Conservation (phyloP, 2,797 vertebrate species). For the Sebastes aleutianus region DNA sequence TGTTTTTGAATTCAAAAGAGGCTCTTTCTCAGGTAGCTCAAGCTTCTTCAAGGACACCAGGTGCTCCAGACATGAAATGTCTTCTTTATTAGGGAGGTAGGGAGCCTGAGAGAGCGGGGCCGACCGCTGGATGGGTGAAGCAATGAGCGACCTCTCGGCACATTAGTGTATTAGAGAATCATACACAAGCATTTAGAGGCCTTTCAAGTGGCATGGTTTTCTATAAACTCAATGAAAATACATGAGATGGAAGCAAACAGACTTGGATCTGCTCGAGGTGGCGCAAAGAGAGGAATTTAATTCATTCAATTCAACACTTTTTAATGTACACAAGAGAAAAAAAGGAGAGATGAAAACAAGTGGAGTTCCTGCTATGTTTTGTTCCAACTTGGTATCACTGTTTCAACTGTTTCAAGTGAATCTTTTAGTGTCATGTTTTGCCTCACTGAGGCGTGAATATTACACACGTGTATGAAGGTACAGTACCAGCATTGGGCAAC, state of each 20-base stretch:
- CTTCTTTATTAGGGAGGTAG: not conserved
- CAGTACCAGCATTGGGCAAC: no score
- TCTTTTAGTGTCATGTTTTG: no score
- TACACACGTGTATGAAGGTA: no score
- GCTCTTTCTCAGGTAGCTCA: conserved; percentile 38
- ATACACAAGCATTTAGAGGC: not conserved
- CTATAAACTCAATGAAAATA: not conserved
- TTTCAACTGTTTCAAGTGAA: no score
- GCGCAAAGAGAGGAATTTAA: not conserved
- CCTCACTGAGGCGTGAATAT: no score
- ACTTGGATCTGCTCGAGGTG: not conserved
- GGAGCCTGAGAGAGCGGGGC: not conserved
- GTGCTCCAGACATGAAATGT: conserved; percentile 21
- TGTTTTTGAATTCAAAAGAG: conserved; percentile 60
- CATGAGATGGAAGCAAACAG: not conserved
- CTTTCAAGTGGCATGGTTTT: not conserved
- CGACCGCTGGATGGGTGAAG: not conserved
- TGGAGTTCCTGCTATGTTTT: no score
- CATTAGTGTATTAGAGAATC: not conserved
- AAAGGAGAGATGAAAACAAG: no score
- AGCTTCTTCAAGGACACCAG: conserved; percentile 56
- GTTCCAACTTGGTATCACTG: no score
- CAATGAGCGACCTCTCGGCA: not conserved
- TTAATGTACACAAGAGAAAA: no score
- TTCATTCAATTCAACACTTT: no score